Evolutionary conservation across 2,113 vertebrate genomes (phyloP).

Genomic region (Pogonocichla stellata): DNA sequence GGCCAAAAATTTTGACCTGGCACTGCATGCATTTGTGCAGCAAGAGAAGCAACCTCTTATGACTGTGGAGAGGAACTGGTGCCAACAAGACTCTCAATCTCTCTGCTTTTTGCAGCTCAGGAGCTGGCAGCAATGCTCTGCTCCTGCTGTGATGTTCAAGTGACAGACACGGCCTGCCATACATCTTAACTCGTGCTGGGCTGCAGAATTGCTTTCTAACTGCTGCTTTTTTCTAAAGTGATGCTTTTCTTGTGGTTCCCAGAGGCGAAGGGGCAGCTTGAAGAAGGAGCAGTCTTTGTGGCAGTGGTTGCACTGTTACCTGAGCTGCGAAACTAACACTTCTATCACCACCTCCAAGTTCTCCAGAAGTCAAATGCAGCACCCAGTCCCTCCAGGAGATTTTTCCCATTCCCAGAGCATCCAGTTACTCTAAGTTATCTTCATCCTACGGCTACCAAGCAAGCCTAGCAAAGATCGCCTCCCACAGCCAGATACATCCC

Average conservation of each 20-base stretch:
- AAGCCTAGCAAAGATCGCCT: constrained; percentile 12
- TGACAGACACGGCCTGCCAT: background rate
- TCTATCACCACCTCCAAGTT: background rate
- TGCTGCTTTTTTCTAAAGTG: background rate
- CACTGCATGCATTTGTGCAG: background rate
- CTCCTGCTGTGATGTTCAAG: background rate
- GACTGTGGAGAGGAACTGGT: background rate
- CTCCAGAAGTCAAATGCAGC: background rate
- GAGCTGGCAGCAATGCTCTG: background rate
- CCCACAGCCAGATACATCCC: constrained; percentile 23
- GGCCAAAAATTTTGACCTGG: background rate
- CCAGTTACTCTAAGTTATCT: background rate
- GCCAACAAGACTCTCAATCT: background rate
- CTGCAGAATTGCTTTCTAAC: background rate
- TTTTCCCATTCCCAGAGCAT: background rate
- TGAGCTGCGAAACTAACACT: background rate
- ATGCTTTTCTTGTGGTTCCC: background rate
- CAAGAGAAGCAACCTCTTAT: background rate
- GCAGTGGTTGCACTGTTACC: background rate
- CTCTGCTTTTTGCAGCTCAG: background rate
- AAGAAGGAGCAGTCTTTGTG: background rate
- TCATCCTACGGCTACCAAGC: background rate
- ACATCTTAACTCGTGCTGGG: background rate
- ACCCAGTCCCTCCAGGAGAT: background rate
- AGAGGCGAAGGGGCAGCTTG: background rate